phyloP scores from a whole-genome alignment of 1,140 invertebrate species.

The Drosophila lowei region DNA sequence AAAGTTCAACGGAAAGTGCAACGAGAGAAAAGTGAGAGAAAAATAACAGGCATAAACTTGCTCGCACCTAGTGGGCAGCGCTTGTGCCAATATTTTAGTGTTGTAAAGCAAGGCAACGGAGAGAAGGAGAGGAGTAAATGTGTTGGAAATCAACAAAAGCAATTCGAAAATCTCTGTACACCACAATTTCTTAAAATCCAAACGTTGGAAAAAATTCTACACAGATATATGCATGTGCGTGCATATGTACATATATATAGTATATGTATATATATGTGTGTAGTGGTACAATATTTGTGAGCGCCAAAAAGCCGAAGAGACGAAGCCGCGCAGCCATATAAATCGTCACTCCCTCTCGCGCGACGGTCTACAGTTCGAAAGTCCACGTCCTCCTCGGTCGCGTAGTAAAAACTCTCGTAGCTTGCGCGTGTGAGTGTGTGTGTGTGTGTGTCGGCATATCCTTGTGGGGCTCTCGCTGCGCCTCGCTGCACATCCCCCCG shows the following conservation, averaged over 20 bases:
- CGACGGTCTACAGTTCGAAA: slow-evolving; percentile 46
- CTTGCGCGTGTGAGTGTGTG: no score
- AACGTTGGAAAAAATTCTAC: slow-evolving; percentile 64
- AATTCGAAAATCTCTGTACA: slow-evolving; percentile 57
- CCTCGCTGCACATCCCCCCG: slow-evolving; percentile 57
- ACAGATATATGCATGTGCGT: slow-evolving; percentile 48
- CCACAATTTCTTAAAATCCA: slow-evolving; percentile 57
- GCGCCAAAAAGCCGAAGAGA: slow-evolving; percentile 76
- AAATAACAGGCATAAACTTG: no score
- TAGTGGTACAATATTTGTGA: slow-evolving; percentile 61
- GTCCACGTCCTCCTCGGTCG: slow-evolving; percentile 12
- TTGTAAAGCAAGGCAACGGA: slow-evolving; percentile 12
- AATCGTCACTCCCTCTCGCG: slow-evolving; percentile 44
- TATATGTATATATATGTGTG: slow-evolving; percentile 31
- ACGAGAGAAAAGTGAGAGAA: no score
- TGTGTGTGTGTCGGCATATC: slow-evolving; percentile 50
- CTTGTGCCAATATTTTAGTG: slow-evolving; percentile 17
- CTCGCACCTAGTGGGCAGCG: no score
- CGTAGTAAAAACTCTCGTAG: slow-evolving; percentile 59
- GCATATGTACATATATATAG: slow-evolving; percentile 38
- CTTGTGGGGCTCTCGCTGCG: slow-evolving; percentile 45
- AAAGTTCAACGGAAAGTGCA: not conserved
- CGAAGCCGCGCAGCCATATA: slow-evolving; percentile 66
- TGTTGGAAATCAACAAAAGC: slow-evolving; percentile 39
- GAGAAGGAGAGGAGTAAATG: slow-evolving; percentile 2